These are phyloP conservation scores for Gallinago stenura DNA, from an alignment of 2,797 vertebrate species.

Conservation along the genomic window DNA sequence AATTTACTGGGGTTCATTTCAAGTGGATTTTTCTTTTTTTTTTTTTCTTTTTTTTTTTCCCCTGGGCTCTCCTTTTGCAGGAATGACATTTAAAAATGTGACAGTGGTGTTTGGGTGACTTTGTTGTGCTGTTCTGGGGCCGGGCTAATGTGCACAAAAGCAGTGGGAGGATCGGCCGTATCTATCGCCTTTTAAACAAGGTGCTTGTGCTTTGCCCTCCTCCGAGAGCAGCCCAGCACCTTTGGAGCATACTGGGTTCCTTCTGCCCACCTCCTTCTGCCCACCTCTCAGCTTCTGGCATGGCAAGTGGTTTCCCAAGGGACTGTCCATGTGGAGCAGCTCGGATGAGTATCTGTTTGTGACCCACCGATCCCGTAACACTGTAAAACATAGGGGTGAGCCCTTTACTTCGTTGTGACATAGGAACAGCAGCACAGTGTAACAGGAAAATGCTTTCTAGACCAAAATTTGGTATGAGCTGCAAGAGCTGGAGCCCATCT, in stretches of 20 bases:
- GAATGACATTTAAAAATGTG: neutral
- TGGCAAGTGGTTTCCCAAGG: neutral
- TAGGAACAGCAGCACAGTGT: fast-evolving
- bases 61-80: neutral
- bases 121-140: neutral
- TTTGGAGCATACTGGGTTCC: fast-evolving
- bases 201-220: neutral
- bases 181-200: neutral
- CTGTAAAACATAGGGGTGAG: neutral
- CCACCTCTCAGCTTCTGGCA: neutral
- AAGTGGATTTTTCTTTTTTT: neutral
- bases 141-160: neutral
- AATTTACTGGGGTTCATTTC: neutral
- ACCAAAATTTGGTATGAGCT: neutral
- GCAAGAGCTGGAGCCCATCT: neutral
- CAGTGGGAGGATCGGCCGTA: fast-evolving
- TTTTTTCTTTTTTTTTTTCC: no score
- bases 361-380: fast-evolving
- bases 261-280: neutral
- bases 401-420: neutral
- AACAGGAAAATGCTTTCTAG: fast-evolving
- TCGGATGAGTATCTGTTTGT: fast-evolving
- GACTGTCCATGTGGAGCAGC: neutral
- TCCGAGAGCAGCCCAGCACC: neutral
- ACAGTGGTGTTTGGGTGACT: neutral